These are phyloP conservation scores for Hyalella azteca DNA, from an alignment of 2,888 invertebrate species.

Conservation along the genomic window DNA sequence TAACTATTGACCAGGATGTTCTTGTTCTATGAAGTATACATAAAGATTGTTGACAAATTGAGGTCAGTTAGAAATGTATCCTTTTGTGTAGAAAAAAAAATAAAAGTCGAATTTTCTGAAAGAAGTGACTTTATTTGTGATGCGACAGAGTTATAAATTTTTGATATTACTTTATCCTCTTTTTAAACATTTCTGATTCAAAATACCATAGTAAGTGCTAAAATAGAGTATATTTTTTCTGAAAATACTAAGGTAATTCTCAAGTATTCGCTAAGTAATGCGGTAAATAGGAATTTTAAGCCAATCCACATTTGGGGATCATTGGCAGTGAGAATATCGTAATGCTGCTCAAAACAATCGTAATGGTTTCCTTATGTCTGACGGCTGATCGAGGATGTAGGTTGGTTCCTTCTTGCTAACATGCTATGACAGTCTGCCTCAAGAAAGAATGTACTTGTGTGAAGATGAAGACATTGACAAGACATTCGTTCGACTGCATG, in stretches of 20 bases:
- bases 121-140: too few species aligned
- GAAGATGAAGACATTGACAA: constrained; percentile 9
- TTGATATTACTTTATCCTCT: constrained; percentile 12
- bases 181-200: constrained; percentile 8
- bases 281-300: neutral
- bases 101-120: too few species aligned
- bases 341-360: constrained; percentile 7
- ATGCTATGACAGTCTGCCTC: neutral
- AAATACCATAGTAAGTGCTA: constrained; percentile 5
- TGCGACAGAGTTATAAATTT: constrained; percentile 9
- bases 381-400: neutral
- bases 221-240: constrained; percentile 11
- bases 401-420: constrained; percentile 16
- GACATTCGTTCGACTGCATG: neutral
- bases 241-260: constrained; percentile 5
- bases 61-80: too few species aligned
- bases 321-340: constrained; percentile 6
- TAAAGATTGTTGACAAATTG: too few species aligned
- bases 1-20: too few species aligned
- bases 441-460: neutral
- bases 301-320: constrained; percentile 11
- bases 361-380: neutral
- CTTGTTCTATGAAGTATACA: too few species aligned
- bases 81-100: too few species aligned
- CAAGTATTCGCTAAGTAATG: neutral